Conservation (phyloP, 2,113 vertebrate genomes). For the Grammomys surdaster region DNA sequence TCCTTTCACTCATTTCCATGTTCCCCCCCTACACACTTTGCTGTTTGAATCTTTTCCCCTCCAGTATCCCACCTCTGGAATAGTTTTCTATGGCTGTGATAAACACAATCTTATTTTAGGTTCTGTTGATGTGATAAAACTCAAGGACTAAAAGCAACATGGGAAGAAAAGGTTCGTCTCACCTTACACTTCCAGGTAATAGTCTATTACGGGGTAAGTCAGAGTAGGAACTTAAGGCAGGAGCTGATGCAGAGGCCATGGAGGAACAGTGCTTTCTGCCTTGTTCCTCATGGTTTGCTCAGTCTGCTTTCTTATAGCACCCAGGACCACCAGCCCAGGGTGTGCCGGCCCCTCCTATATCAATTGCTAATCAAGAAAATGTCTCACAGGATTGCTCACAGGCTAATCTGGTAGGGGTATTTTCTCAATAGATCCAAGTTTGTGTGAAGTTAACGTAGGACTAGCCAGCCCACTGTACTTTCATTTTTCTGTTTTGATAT, state of each 20-base stretch:
- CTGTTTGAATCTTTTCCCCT: neutral
- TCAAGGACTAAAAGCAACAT: neutral
- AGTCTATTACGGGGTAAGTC: neutral
- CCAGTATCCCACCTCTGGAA: neutral
- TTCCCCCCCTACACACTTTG: neutral
- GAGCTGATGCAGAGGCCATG: neutral
- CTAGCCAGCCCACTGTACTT: neutral
- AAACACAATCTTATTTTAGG: neutral
- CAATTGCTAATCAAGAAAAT: neutral
- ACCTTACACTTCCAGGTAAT: neutral
- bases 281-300: neutral
- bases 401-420: neutral
- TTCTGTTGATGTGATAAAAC: neutral
- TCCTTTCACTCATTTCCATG: neutral
- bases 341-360: neutral
- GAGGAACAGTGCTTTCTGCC: neutral
- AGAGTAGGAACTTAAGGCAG: neutral
- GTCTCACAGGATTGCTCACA: neutral
- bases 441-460: neutral
- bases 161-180: neutral
- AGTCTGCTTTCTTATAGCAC: neutral
- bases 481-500: neutral
- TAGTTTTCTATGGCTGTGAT: neutral
- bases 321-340: neutral
- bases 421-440: neutral